A percentile compares a stretch with the other conserved stretches of the same genome.
Evolutionary conservation across 2,888 invertebrate species (phyloP).

Genomic region (Balanococcus diminutus): DNA sequence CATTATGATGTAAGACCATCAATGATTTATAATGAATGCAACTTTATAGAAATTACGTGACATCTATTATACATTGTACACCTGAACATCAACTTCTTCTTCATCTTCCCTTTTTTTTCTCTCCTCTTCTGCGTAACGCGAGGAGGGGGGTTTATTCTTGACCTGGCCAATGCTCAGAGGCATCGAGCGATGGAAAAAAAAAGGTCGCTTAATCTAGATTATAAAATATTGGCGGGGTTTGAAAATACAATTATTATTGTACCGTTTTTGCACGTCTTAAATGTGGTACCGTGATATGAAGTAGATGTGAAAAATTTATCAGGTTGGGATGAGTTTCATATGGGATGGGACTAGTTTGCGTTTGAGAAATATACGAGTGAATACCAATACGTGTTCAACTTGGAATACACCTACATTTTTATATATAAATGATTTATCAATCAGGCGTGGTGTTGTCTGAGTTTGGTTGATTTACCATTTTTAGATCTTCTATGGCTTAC

Average conservation of each 20-base stretch:
- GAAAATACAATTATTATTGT: neutral
- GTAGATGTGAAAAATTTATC: neutral
- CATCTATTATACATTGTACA: slow-evolving; percentile 51
- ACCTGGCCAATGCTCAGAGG: neutral
- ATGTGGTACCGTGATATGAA: neutral
- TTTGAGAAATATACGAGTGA: neutral
- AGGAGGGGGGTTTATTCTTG: slow-evolving; percentile 10
- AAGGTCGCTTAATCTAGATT: slow-evolving; percentile 27
- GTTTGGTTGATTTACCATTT: neutral
- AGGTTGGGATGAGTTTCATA: too few species aligned
- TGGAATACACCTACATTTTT: slow-evolving; percentile 1
- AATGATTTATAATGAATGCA: slow-evolving; percentile 48
- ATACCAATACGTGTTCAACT: slow-evolving; percentile 9
- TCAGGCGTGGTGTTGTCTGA: neutral
- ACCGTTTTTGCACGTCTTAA: neutral
- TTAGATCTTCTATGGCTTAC: neutral
- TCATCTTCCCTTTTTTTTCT: too few species aligned
- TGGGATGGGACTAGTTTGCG: neutral
- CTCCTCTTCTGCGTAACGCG: neutral
- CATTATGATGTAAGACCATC: slow-evolving; percentile 54
- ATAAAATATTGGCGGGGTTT: neutral
- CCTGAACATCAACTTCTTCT: slow-evolving; percentile 46
- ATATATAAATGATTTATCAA: neutral
- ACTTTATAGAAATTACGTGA: slow-evolving; percentile 50
- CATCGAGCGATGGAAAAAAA: neutral